phyloP scores from a whole-genome alignment of 2,113 vertebrate genomes.

The Dicrurus megarhynchus region DNA sequence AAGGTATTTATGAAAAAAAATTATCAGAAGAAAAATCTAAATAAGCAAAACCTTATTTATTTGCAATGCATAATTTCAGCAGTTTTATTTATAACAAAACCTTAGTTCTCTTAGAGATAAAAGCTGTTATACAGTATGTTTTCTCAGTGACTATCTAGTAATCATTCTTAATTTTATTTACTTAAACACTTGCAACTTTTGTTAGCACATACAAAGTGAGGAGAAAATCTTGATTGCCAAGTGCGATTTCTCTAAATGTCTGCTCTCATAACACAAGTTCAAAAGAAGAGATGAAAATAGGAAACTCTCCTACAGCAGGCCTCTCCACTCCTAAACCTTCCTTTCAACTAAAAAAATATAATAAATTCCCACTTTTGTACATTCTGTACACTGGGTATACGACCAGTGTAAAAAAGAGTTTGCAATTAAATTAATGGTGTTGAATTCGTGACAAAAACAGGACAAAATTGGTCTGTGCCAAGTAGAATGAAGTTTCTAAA shows the following conservation, averaged over 20 bases:
- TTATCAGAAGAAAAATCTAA: neutral
- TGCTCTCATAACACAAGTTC: neutral
- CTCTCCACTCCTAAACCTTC: neutral
- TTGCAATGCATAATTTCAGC: constrained; percentile 1
- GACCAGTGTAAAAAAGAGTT: neutral
- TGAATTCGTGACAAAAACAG: neutral
- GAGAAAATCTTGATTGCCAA: neutral
- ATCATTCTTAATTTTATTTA: constrained; percentile 17
- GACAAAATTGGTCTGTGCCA: neutral
- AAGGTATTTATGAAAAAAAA: neutral
- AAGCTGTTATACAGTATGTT: neutral
- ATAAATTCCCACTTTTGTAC: neutral
- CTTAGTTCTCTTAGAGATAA: neutral
- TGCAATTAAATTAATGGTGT: neutral
- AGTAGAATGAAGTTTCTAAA: neutral
- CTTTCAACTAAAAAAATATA: neutral
- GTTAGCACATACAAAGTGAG: neutral
- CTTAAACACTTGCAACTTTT: neutral
- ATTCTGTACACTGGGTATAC: neutral
- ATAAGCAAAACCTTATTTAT: constrained; percentile 19
- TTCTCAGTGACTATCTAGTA: neutral
- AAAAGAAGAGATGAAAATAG: neutral
- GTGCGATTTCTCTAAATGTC: neutral
- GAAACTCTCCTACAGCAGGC: neutral
- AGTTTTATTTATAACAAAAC: neutral